phyloP scores from a whole-genome alignment of 2,888 invertebrate species.

The Agrochola litura region DNA sequence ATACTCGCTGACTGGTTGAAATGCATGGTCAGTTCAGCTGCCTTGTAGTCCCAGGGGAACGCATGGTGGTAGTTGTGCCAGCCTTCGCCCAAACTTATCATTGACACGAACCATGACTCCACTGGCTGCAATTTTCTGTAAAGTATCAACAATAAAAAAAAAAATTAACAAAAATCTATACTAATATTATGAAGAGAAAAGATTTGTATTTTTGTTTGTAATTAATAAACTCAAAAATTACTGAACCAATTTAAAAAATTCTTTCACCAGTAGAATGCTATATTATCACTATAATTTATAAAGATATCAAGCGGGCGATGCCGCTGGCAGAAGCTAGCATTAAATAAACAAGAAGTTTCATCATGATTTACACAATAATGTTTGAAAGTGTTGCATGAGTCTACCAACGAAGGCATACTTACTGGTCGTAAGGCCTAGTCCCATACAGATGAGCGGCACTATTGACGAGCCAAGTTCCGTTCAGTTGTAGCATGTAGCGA shows the following conservation, averaged over 20 bases:
- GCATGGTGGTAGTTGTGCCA: slow-evolving; percentile 98
- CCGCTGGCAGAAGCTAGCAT: too few species aligned
- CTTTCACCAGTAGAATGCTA: too few species aligned
- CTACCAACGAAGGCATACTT: slow-evolving; percentile 70
- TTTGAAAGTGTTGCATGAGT: neutral
- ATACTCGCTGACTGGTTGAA: slow-evolving; percentile 91
- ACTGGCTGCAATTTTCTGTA: slow-evolving; percentile 94
- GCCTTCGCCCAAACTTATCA: slow-evolving; percentile 94
- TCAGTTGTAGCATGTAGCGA: slow-evolving; percentile 92
- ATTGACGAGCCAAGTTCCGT: slow-evolving; percentile 96
- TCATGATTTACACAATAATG: neutral
- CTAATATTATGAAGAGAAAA: too few species aligned
- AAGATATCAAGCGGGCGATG: too few species aligned
- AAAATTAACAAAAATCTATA: too few species aligned
- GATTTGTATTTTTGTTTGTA: too few species aligned
- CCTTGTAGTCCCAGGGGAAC: slow-evolving; percentile 98
- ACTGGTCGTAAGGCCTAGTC: slow-evolving; percentile 94
- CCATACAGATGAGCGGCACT: slow-evolving; percentile 95
- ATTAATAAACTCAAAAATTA: too few species aligned
- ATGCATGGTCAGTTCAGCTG: slow-evolving; percentile 94
- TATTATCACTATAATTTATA: too few species aligned
- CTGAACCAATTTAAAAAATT: too few species aligned
- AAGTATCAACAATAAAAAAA: slow-evolving; percentile 49
- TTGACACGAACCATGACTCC: slow-evolving; percentile 93
- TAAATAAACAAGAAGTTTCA: neutral